Base-by-base conservation (phyloP, 2,113 vertebrate species). In the Erythrocebus patas region DNA sequence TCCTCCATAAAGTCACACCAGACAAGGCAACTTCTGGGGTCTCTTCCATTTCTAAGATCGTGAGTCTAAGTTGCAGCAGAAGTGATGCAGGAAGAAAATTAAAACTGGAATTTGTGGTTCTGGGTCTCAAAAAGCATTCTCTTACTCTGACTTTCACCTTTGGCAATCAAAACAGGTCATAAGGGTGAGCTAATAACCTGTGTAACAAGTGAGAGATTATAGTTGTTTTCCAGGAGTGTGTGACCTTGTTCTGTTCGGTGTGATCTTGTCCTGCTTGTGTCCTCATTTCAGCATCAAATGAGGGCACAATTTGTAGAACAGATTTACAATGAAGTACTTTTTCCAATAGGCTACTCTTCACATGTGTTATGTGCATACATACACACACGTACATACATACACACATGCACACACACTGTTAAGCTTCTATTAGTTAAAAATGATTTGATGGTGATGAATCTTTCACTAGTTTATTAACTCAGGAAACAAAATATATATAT, bases 371-470 rank as follows among this genome's bases (percentile, higher is more conserved):
- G n/a, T 40, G 6, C 32, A 18, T 3, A 8, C 27, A 11, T 4
- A 2, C 17, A 8, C 0, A 7, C 4, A 1, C 9, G 1, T 5
- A 20, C 10, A 8, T 10, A 20, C n/a, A 55, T 13, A 22, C 17
- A 3, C 10, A 6, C 27, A 12, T 30, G 40, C 40, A 76, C 13
- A 27, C 73, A 45, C 23, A 30, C 16, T 82, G 32, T 68, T 40
- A 9, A 32, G 20, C 40, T 87, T 95, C 59, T 55, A 27, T 81
- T 32, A 23, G 20, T 84, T 89, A 81, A 70, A 68, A 52, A n/a
- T 57, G 18, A 84, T 40, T 83, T 48, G 20, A 10, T 55, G 13
- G 70, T 72, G 16, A 66, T 13, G 27, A 89, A 72, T 76, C 66
- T 91, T 86, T 75, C 55, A 25, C 66, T 20, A 55, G 59, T 30